These are phyloP conservation scores for Pogona vitticeps DNA, from an alignment of 2,113 vertebrate species.

Conservation along the genomic window DNA sequence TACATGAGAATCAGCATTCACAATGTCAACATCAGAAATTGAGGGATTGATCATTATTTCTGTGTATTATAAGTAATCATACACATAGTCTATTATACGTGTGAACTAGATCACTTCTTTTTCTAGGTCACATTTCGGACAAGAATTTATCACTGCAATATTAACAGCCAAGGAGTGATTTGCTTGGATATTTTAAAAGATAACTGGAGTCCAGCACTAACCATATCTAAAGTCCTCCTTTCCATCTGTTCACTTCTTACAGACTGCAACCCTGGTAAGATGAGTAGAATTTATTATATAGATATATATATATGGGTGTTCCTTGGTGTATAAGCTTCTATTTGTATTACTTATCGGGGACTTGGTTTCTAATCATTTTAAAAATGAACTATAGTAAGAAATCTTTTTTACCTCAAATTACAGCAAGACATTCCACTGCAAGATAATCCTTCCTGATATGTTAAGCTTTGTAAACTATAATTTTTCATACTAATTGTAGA, in stretches of 20 bases:
- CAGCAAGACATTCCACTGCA: background rate
- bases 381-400: background rate
- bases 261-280: conserved; percentile 96
- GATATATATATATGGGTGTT: fast-evolving
- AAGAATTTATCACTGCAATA: conserved; percentile 97
- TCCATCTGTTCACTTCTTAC: conserved; percentile 98
- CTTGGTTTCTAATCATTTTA: background rate
- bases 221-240: conserved; percentile 96
- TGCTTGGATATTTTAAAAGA: conserved; percentile 97
- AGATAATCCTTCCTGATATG: conserved; percentile 36
- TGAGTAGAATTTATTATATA: fast-evolving
- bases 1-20: background rate
- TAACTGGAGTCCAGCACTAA: conserved; percentile 96
- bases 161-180: conserved; percentile 98
- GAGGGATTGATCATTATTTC: background rate
- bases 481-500: background rate
- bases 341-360: background rate
- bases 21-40: background rate
- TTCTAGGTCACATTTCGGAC: conserved; percentile 85
- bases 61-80: background rate
- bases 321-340: background rate
- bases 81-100: background rate
- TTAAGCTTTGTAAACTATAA: background rate
- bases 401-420: background rate
- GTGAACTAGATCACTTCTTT: fast-evolving